A percentile compares a stretch with the other conserved stretches of the same genome.
Evolutionary conservation across 2,113 vertebrate genomes (phyloP).

Genomic region (Odobenus rosmarus): DNA sequence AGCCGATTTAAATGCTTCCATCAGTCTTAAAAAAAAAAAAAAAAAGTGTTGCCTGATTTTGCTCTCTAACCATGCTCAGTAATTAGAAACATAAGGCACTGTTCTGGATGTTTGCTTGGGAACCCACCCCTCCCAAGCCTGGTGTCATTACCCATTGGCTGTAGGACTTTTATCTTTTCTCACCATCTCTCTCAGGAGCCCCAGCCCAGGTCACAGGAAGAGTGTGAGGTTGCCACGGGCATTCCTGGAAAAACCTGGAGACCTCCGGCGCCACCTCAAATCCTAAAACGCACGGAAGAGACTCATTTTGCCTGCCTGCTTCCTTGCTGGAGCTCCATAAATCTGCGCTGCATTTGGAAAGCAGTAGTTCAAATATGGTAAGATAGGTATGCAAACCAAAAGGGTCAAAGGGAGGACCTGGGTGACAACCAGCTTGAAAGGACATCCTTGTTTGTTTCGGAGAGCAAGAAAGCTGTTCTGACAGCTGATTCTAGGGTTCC

Average conservation of each 20-base stretch:
- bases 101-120: conserved; percentile 48
- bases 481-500: neutral
- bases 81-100: conserved; percentile 79
- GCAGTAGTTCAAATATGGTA: neutral
- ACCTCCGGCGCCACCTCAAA: neutral
- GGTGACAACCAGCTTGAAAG: neutral
- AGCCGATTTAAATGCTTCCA: conserved; percentile 67
- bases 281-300: neutral
- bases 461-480: neutral
- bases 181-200: conserved; percentile 32
- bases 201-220: conserved; percentile 34
- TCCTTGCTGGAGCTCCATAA: neutral
- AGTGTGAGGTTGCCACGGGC: neutral
- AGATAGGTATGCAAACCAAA: neutral
- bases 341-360: neutral
- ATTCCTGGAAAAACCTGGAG: conserved; percentile 28
- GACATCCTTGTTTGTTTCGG: neutral
- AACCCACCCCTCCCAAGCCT: conserved; percentile 18
- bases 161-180: conserved; percentile 34
- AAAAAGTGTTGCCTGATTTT: conserved; percentile 59
- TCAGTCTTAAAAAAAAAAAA: conserved; percentile 63
- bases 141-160: conserved; percentile 20
- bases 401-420: neutral
- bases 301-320: neutral
- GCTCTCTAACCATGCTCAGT: conserved; percentile 62